Evolutionary conservation across 2,888 invertebrate species (phyloP).

Genomic region (Ochropleura plecta): DNA sequence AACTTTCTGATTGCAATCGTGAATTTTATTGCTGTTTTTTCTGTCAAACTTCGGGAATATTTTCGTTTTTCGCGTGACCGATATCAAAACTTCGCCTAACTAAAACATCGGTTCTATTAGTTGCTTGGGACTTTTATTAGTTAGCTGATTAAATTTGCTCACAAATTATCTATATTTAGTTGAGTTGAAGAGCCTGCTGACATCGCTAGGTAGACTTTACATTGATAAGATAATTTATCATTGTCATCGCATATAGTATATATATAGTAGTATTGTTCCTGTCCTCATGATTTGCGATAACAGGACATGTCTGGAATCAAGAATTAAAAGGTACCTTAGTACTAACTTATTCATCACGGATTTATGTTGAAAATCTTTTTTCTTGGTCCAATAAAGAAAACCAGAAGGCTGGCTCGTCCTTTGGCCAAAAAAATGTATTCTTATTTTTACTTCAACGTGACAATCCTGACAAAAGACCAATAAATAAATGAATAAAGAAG

Average conservation of each 20-base stretch:
- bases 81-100: slow-evolving; percentile 25
- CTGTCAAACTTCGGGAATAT: slow-evolving; percentile 15
- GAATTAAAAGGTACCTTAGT: background rate
- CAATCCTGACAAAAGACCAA: background rate
- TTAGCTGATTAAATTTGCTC: slow-evolving; percentile 35
- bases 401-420: too few species aligned
- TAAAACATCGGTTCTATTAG: slow-evolving; percentile 33
- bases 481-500: background rate
- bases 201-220: background rate
- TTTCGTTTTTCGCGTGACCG: slow-evolving; percentile 53
- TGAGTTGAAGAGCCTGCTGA: slow-evolving; percentile 6
- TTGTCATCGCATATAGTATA: background rate
- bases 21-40: slow-evolving; percentile 42
- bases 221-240: slow-evolving; percentile 4
- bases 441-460: too few species aligned
- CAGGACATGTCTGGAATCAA: background rate
- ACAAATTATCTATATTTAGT: slow-evolving; percentile 49
- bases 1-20: slow-evolving; percentile 46
- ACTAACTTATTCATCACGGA: background rate
- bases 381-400: background rate
- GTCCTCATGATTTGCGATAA: background rate
- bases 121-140: slow-evolving; percentile 42
- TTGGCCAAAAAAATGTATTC: too few species aligned
- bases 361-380: background rate
- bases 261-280: too few species aligned